phyloP scores from a whole-genome alignment of 1,140 invertebrate species.

The Sipha flava region DNA sequence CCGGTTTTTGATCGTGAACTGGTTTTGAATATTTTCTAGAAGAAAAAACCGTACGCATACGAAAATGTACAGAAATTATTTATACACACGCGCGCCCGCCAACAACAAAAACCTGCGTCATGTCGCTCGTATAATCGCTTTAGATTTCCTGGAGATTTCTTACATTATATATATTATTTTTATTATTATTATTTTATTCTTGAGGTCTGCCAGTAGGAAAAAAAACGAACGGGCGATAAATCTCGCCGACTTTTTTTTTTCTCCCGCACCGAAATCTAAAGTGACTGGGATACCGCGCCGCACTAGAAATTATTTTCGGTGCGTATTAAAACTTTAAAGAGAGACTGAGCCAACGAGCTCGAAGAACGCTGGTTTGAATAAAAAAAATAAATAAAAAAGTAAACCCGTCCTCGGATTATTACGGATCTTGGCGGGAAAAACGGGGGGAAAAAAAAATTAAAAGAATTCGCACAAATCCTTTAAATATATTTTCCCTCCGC shows the following conservation, averaged over 20 bases:
- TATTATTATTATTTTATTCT: neutral
- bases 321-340: neutral
- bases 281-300: neutral
- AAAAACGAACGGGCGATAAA: neutral
- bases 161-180: neutral
- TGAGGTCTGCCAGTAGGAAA: neutral
- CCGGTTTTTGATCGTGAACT: constrained; percentile 20
- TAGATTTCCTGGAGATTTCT: constrained; percentile 24
- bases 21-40: constrained; percentile 17
- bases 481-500: no score
- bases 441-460: neutral
- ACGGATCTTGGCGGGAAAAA: neutral
- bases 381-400: neutral
- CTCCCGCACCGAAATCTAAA: neutral
- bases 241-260: neutral
- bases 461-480: neutral
- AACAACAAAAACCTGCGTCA: neutral
- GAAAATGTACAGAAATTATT: constrained; percentile 12
- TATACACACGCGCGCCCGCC: neutral
- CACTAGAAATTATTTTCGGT: neutral
- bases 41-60: neutral
- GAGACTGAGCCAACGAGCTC: neutral
- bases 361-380: neutral
- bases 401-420: neutral
- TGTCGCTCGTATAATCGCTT: neutral